Evolutionary conservation across 2,888 invertebrate species (phyloP).

Genomic region (Sepiola atlantica): DNA sequence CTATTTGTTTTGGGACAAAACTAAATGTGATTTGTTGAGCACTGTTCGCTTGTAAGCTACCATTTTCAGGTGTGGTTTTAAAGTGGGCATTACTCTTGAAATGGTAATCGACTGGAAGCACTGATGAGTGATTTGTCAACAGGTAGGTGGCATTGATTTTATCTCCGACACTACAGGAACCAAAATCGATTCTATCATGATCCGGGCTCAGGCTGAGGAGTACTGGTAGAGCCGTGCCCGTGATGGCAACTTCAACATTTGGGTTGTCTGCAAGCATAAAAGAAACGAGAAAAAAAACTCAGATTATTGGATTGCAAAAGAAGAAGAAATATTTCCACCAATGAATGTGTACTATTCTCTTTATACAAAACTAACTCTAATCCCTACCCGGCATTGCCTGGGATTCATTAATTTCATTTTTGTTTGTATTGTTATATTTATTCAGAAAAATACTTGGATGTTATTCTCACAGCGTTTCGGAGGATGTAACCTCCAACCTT

Average conservation of each 20-base stretch:
- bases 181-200: constrained; percentile 67
- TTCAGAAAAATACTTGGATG: no score
- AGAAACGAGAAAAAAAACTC: not conserved
- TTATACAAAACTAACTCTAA: no score
- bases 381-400: no score
- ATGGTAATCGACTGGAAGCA: constrained; percentile 70
- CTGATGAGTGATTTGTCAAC: constrained; percentile 69
- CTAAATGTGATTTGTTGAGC: constrained; percentile 71
- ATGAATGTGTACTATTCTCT: no score
- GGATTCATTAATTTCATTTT: no score
- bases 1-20: constrained; percentile 74
- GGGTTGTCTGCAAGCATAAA: not conserved
- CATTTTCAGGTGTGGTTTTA: constrained; percentile 68
- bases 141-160: constrained; percentile 70
- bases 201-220: not conserved
- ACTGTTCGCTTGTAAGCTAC: constrained; percentile 69
- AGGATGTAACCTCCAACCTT: no score
- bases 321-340: no score
- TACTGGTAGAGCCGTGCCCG: constrained; percentile 74
- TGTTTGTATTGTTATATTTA: no score
- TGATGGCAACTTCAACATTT: constrained; percentile 71
- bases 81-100: constrained; percentile 74
- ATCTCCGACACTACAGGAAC: constrained; percentile 71
- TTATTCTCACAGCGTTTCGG: no score
- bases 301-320: no score